phyloP scores from a whole-genome alignment of 2,888 invertebrate genomes.

The Acrobeloides nanus region DNA sequence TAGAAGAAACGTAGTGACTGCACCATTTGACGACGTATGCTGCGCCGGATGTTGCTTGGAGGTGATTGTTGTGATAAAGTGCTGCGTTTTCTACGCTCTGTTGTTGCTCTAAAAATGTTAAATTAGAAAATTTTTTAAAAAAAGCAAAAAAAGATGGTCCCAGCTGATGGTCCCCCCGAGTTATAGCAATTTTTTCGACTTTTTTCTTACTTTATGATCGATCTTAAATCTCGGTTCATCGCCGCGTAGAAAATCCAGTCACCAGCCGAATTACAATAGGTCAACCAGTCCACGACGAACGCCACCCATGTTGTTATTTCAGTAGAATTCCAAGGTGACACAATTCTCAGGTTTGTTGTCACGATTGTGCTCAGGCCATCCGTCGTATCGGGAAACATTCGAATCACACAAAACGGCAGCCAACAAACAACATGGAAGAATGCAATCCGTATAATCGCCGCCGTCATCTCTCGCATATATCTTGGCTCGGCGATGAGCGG shows the following conservation, averaged over 20 bases:
- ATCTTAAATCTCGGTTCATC: conserved; percentile 47
- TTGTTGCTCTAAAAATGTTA: conserved; percentile 36
- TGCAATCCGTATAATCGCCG: conserved; percentile 48
- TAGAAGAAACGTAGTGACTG: conserved; percentile 47
- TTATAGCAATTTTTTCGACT: conserved; percentile 14
- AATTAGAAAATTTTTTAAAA: conserved; percentile 3
- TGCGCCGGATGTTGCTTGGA: conserved; percentile 37
- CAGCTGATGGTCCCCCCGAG: conserved; percentile 1
- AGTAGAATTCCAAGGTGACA: not conserved
- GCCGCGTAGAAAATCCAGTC: conserved; percentile 52
- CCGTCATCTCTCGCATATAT: conserved; percentile 51
- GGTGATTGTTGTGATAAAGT: conserved; percentile 49
- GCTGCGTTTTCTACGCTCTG: conserved; percentile 46
- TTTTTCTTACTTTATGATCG: conserved; percentile 38
- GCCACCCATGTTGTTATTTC: conserved; percentile 27
- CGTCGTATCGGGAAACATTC: conserved; percentile 17
- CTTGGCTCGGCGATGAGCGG: conserved; percentile 43
- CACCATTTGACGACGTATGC: conserved; percentile 38
- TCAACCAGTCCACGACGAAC: conserved; percentile 41
- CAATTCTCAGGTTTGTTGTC: conserved; percentile 7
- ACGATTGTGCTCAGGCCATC: conserved; percentile 1
- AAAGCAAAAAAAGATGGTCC: not conserved
- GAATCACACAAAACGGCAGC: conserved; percentile 42
- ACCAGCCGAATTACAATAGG: conserved; percentile 46
- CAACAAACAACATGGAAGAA: conserved; percentile 51